Conservation (phyloP, 64 coral and sea anemone species). For the Anthopleura sola region DNA sequence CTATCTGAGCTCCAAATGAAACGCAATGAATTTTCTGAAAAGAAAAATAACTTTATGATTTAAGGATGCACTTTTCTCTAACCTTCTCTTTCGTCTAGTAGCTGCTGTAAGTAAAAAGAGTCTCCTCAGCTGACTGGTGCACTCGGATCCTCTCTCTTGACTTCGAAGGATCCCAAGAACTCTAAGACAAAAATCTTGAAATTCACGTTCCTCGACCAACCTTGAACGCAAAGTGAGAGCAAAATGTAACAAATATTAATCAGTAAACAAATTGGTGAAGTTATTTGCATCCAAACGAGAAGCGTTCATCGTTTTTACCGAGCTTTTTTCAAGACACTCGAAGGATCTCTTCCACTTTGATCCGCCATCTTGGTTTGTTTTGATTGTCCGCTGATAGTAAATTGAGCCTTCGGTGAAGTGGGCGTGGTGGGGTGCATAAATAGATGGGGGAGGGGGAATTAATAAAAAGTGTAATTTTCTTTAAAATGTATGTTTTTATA, state of each 20-base stretch:
- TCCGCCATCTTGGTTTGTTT: slow-evolving; percentile 33
- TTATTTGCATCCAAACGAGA: background rate
- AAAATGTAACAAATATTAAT: background rate
- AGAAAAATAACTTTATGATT: background rate
- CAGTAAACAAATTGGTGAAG: background rate
- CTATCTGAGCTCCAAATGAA: no score
- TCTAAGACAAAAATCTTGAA: slow-evolving; percentile 75
- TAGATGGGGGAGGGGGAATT: no score
- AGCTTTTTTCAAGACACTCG: slow-evolving; percentile 72
- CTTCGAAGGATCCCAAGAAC: slow-evolving; percentile 48
- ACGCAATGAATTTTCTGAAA: no score
- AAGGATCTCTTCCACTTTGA: slow-evolving; percentile 49
- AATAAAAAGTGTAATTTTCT: no score
- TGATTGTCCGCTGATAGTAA: no score
- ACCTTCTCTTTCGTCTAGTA: slow-evolving; percentile 76
- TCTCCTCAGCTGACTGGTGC: slow-evolving; percentile 56
- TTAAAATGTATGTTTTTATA: no score
- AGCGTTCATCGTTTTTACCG: slow-evolving; percentile 37
- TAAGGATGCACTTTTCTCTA: background rate
- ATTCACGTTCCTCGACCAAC: slow-evolving; percentile 63
- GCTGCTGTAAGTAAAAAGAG: slow-evolving; percentile 68
- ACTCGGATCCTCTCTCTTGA: slow-evolving; percentile 67
- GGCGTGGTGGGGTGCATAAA: no score
- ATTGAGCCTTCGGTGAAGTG: no score
- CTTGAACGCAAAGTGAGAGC: slow-evolving; percentile 9